phyloP scores from a whole-genome alignment of 2,888 invertebrate species.

The Stenchaetothrips biformis region DNA sequence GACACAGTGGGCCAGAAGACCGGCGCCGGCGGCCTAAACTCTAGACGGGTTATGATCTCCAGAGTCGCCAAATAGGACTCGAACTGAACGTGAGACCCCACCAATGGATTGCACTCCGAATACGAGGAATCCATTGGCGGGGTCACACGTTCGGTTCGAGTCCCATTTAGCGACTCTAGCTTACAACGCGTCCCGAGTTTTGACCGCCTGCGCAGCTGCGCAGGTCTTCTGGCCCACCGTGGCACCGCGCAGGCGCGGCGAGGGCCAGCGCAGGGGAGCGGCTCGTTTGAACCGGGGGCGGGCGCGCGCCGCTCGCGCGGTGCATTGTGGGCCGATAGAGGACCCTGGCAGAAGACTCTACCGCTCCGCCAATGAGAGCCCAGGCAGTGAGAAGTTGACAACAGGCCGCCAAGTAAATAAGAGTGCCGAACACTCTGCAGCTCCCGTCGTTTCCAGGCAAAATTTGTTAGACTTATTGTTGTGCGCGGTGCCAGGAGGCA shows the following conservation, averaged over 20 bases:
- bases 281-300: not conserved
- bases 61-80: no score
- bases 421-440: not conserved
- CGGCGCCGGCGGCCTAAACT: no score
- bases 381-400: slow-evolving; percentile 15
- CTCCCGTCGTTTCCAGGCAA: not conserved
- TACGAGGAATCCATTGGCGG: no score
- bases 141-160: no score
- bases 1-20: no score
- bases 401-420: slow-evolving; percentile 23
- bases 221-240: no score
- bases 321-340: slow-evolving; percentile 21
- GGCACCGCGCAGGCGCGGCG: not conserved
- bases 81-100: no score
- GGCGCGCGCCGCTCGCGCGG: slow-evolving; percentile 11
- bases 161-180: no score
- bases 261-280: not conserved
- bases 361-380: slow-evolving; percentile 5
- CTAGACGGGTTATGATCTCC: no score
- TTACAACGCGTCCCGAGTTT: no score
- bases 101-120: no score
- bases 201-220: no score
- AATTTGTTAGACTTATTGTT: not conserved
- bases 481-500: not conserved
- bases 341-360: slow-evolving; percentile 24